Evolutionary conservation across 2,113 vertebrate species (phyloP), one percentile per base, ranked within the genome.

Genomic region (Hippocampus abdominalis): DNA sequence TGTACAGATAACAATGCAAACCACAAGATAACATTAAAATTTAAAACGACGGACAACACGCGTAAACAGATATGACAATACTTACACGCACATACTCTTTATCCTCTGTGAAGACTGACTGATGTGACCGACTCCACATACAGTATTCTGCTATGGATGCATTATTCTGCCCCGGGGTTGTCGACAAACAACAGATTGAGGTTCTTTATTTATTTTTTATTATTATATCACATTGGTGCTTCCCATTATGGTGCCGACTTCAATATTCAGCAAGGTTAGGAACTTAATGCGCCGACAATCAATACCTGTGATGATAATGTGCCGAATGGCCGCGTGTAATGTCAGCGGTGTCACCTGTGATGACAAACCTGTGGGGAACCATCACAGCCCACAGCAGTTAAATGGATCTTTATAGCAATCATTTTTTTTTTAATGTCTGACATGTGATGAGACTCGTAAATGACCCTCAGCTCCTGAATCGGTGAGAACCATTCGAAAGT

Each of bases 291-390:
- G 21, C 5, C 39, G 15, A 0, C 40, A 25, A 64, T 46, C 23
- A 25, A 64, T 64, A 46, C 40, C 40, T 16, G 40, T 27, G 39
- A 64, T 46, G 39, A 44, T 64, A 13, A 46, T 8, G 42, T 27
- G 63, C 40, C 63, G 27, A 46, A 46, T 25, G 63, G 42, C 7
- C n/a, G 12, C 62, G 40, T 44, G 62, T 42, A 64, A 44, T 64
- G 62, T 64, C 62, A 27, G n/a, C n/a, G n/a, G 63, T 46, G 63
- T 64, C 63, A 64, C 63, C 23, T 44, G 40, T 9, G 63, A 64
- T 64, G 40, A 64, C 63, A 46, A 46, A 64, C 63, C 63, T 27
- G 8, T 2, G 4, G 40, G 63, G 63, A 64, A 46, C 2, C n/a
- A 25, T 46, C 63, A 44, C 40, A 3, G 40, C 12, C 11, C 12